A percentile compares a stretch with the other conserved stretches of the same genome.
These are phyloP conservation scores for Euspilapteryx auroguttella DNA, from an alignment of 2,888 invertebrate species.

Conservation along the genomic window DNA sequence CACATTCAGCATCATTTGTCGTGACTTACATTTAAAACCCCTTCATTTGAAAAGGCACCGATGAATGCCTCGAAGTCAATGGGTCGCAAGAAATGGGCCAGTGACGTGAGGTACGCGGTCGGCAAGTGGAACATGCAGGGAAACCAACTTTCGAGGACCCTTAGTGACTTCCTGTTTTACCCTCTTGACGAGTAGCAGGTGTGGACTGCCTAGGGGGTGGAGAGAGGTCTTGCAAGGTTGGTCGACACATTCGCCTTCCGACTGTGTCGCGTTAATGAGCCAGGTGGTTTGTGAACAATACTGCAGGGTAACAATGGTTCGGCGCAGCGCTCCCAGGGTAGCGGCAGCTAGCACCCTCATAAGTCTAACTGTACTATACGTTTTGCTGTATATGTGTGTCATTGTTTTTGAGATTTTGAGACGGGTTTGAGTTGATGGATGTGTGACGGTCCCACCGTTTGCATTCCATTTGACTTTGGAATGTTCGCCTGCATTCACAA, in stretches of 20 bases:
- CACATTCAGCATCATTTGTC: slow-evolving; percentile 24
- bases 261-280: slow-evolving; percentile 27
- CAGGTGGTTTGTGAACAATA: slow-evolving; percentile 47
- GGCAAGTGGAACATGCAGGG: slow-evolving; percentile 21
- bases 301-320: slow-evolving; percentile 28
- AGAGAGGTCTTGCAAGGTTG: slow-evolving; percentile 2
- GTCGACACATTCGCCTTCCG: slow-evolving; percentile 2
- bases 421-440: too few relatives aligned
- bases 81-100: slow-evolving; percentile 55
- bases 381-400: too few relatives aligned
- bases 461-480: neutral
- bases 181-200: neutral
- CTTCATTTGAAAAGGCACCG: slow-evolving; percentile 46
- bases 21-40: slow-evolving; percentile 35
- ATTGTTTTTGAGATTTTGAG: too few relatives aligned
- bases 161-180: slow-evolving; percentile 2
- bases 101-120: slow-evolving; percentile 26
- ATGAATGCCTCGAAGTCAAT: slow-evolving; percentile 53
- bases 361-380: neutral
- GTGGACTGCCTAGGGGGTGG: neutral
- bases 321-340: slow-evolving; percentile 7
- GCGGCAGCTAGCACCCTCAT: slow-evolving; percentile 16
- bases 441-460: too few relatives aligned
- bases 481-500: too few relatives aligned
- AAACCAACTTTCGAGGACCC: slow-evolving; percentile 5